Evolutionary conservation across 1,140 invertebrate species (phyloP), one percentile per base, ranked within the genome.

Genomic region (Globodera rostochiensis): DNA sequence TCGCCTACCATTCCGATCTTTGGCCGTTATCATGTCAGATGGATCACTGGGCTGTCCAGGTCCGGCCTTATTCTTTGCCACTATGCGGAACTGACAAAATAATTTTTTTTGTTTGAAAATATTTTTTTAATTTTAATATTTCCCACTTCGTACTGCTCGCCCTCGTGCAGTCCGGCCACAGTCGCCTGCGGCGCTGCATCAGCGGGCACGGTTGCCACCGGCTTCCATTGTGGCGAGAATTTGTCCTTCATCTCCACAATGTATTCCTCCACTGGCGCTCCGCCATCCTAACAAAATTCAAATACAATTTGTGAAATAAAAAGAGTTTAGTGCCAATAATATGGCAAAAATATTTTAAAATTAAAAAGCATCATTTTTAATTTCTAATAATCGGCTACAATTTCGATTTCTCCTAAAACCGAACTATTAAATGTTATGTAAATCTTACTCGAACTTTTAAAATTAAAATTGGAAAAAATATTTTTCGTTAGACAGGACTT

Each of bases 241-340:
- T 95, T 93, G 89, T 98, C 96, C 89, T 96, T 96, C 92, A 96
- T 97, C 91, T 99, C 96, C 80, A 99, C 93, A 73, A 98, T 93
- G 90, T 98, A 99, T 60, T 94, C 95, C 95, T 86, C 93, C 93
- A 84, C 81, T 0, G 81, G 81, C 6, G 96, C 93, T 50, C 86
- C 86, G 6, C 85, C 85, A 50, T 85, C 84, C 46, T 64, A 21
- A 7, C 11, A 73, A 49, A 49, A 73, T 53, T 13, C 71, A 53
- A 73, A 47, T 15, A 19, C 50, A n/a, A 73, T 19, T 73, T 73
- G 5, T 25, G 13, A 73, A 73, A 73, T 49, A n/a, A 19, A 3
- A 49, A 73, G 25, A 25, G 15, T 19, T 15, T 4, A 73, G 6
- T 53, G n/a, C 2, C 11, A 47, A 73, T 19, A 73, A 53, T 19